phyloP scores from a whole-genome alignment of 2,888 invertebrate genomes.

The Isoperla grammatica region DNA sequence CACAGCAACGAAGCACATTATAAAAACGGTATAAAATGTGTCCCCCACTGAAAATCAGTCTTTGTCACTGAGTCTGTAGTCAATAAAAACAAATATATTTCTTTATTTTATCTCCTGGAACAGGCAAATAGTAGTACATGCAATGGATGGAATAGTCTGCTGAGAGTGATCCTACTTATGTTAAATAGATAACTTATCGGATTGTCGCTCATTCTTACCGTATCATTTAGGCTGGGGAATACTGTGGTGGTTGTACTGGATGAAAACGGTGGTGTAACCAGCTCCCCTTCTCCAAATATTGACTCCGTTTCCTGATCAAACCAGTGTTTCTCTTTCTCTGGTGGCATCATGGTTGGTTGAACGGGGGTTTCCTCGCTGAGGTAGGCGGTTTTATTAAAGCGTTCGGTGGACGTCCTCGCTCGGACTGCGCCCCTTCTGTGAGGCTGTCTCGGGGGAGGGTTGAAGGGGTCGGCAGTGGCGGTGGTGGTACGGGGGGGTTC shows the following conservation, averaged over 20 bases:
- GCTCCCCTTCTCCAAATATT: constrained; percentile 44
- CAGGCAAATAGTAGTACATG: too few relatives aligned
- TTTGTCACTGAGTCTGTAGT: too few relatives aligned
- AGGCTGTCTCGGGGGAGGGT: constrained; percentile 30
- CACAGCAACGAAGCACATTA: too few relatives aligned
- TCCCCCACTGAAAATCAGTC: too few relatives aligned
- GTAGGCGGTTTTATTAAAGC: constrained; percentile 38
- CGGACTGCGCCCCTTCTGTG: constrained; percentile 33
- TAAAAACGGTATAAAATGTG: too few relatives aligned
- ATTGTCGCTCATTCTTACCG: constrained; percentile 23
- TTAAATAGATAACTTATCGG: too few relatives aligned
- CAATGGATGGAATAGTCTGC: too few relatives aligned
- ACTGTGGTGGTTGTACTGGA: constrained; percentile 14
- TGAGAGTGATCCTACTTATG: too few relatives aligned
- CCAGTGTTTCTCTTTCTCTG: constrained; percentile 41
- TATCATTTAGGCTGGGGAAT: constrained; percentile 17
- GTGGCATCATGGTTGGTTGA: constrained; percentile 37
- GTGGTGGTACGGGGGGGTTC: constrained; percentile 43
- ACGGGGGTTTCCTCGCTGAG: constrained; percentile 35
- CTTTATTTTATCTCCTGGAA: too few relatives aligned
- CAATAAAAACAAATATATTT: too few relatives aligned
- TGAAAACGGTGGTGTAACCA: constrained; percentile 31
- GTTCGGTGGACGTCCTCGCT: neutral
- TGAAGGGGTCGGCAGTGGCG: constrained; percentile 40
- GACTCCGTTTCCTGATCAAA: constrained; percentile 47